Evolutionary conservation across 2,113 vertebrate species (phyloP).

Genomic region (Prochilodus magdalenae): DNA sequence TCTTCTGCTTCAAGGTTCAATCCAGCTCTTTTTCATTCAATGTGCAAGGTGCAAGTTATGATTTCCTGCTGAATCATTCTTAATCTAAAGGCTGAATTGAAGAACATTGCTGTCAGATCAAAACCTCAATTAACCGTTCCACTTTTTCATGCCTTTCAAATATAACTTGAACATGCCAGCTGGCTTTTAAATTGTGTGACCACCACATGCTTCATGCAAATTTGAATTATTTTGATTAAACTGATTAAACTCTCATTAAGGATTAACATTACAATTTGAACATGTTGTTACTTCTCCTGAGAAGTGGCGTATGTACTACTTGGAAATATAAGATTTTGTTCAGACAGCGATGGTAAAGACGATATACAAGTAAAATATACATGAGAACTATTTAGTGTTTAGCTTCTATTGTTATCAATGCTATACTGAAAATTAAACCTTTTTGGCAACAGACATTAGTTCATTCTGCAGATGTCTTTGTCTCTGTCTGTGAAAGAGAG

Average conservation of each 20-base stretch:
- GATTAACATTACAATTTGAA: neutral
- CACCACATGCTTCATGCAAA: too few species aligned
- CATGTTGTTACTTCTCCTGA: neutral
- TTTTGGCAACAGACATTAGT: slow-evolving; percentile 52
- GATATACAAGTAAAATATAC: neutral
- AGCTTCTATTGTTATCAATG: too few species aligned
- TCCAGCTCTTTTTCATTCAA: neutral
- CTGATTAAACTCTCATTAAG: too few species aligned
- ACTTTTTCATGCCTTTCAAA: neutral
- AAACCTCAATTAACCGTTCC: neutral
- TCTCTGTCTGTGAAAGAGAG: slow-evolving; percentile 27
- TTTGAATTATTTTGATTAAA: too few species aligned
- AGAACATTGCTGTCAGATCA: neutral
- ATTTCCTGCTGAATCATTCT: neutral
- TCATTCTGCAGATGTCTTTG: slow-evolving; percentile 12
- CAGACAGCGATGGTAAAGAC: neutral
- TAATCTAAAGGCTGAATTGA: neutral
- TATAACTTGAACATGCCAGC: neutral
- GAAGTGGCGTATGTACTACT: neutral
- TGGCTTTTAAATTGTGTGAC: too few species aligned
- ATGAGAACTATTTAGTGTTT: neutral
- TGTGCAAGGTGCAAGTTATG: neutral
- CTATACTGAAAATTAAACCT: neutral
- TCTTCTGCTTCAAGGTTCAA: neutral
- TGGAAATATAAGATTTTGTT: neutral